Percentiles rank a stretch among this genome's conserved stretches.
Evolutionary conservation across 2,113 vertebrate species (phyloP).

Genomic region (Mesoclemmys tuberculata): DNA sequence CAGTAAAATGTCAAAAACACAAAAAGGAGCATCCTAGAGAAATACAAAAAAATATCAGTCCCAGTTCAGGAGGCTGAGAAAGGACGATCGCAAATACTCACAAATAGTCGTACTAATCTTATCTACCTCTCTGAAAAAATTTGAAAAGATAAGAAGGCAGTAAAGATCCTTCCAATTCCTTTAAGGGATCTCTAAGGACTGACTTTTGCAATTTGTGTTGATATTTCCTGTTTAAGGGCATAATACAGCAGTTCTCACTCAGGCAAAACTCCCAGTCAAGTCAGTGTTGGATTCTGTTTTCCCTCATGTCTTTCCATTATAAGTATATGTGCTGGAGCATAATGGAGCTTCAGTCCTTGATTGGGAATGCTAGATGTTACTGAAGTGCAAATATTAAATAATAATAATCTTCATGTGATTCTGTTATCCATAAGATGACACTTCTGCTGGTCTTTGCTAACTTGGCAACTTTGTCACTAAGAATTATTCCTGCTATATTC

Average conservation of each 20-base stretch:
- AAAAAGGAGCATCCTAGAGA: not conserved
- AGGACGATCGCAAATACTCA: not conserved
- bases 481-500: slow-evolving; percentile 24
- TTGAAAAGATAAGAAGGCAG: not conserved
- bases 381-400: not conserved
- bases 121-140: not conserved
- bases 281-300: not conserved
- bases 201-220: not conserved
- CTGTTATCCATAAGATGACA: not conserved
- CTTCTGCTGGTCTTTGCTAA: slow-evolving; percentile 26
- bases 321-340: not conserved
- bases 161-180: not conserved
- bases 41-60: not conserved
- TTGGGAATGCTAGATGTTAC: not conserved
- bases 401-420: not conserved
- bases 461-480: slow-evolving; percentile 22
- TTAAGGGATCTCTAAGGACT: not conserved
- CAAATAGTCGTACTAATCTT: not conserved
- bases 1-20: not conserved
- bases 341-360: not conserved
- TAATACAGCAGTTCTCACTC: not conserved
- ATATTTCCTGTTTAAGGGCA: not conserved
- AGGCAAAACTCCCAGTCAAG: not conserved
- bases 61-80: not conserved
- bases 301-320: not conserved